Conservation (phyloP, 2,113 vertebrate genomes). For the Labeo catla region DNA sequence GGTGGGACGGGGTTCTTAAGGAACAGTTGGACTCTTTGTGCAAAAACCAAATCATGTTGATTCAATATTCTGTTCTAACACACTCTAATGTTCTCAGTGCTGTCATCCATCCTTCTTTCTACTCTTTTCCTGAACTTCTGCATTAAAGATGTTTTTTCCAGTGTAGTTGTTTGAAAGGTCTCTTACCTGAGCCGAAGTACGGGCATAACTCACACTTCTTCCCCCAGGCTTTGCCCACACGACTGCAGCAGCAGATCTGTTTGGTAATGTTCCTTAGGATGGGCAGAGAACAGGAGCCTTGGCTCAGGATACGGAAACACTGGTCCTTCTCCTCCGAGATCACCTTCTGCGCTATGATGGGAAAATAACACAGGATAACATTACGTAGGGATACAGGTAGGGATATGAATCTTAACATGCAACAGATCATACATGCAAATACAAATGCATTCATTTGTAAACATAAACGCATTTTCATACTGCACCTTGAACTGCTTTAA, state of each 20-base stretch:
- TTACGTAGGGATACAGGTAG: neutral
- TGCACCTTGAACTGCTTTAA: neutral
- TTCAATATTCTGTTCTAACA: slow-evolving; percentile 35
- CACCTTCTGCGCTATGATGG: slow-evolving; percentile 82
- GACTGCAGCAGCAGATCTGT: slow-evolving; percentile 99
- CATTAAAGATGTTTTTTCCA: neutral
- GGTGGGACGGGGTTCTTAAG: slow-evolving; percentile 24
- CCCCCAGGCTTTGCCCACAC: slow-evolving; percentile 96
- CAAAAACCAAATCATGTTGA: slow-evolving; percentile 32
- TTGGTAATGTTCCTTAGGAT: slow-evolving; percentile 92
- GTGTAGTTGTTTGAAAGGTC: neutral
- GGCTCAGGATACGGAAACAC: slow-evolving; percentile 83
- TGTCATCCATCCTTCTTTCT: neutral
- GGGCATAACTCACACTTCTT: slow-evolving; percentile 85
- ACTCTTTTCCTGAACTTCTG: neutral
- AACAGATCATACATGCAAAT: slow-evolving; percentile 21
- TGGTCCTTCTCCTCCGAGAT: slow-evolving; percentile 86
- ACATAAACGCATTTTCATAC: neutral
- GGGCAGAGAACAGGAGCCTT: slow-evolving; percentile 82
- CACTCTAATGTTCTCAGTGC: neutral
- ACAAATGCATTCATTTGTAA: neutral
- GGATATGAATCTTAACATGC: slow-evolving; percentile 19
- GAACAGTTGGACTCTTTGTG: slow-evolving; percentile 17
- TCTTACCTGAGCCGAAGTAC: slow-evolving; percentile 84
- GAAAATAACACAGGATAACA: neutral